Evolutionary conservation across 2,888 invertebrate genomes (phyloP).

Genomic region (Cybosia mesomella): DNA sequence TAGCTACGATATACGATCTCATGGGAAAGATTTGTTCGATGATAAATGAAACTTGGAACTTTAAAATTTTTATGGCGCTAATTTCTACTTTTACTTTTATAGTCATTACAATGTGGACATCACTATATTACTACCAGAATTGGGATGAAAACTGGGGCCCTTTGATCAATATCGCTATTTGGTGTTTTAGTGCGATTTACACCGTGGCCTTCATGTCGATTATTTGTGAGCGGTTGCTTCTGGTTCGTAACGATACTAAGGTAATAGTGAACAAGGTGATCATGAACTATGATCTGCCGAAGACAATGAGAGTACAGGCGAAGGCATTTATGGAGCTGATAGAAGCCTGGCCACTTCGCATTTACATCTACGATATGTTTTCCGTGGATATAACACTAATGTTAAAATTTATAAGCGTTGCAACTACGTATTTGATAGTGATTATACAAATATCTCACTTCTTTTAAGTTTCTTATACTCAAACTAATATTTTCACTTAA

Average conservation of each 20-base stretch:
- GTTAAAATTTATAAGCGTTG: slow-evolving; percentile 73
- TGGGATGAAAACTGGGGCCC: slow-evolving; percentile 7
- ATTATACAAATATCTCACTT: slow-evolving; percentile 73
- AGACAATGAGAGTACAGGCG: slow-evolving; percentile 65
- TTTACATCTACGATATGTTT: slow-evolving; percentile 71
- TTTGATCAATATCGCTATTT: slow-evolving; percentile 57
- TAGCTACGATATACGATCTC: slow-evolving; percentile 62
- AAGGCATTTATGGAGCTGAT: slow-evolving; percentile 73
- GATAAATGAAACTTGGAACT: slow-evolving; percentile 69
- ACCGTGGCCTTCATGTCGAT: slow-evolving; percentile 62
- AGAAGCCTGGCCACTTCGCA: slow-evolving; percentile 68
- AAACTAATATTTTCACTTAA: too few relatives aligned
- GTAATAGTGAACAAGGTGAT: slow-evolving; percentile 69
- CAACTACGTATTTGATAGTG: slow-evolving; percentile 75
- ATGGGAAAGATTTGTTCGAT: slow-evolving; percentile 63
- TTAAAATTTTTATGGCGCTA: slow-evolving; percentile 69
- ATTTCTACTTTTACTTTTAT: slow-evolving; percentile 67
- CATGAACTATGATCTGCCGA: slow-evolving; percentile 71
- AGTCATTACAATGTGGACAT: slow-evolving; percentile 68
- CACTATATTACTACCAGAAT: slow-evolving; percentile 59
- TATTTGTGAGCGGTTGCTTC: slow-evolving; percentile 62
- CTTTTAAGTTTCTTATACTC: slow-evolving; percentile 40
- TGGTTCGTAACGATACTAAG: slow-evolving; percentile 61
- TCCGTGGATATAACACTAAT: slow-evolving; percentile 72
- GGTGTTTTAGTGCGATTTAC: slow-evolving; percentile 60